Evolutionary conservation across 2,888 invertebrate genomes (phyloP).

Genomic region (Byasa hedistus): DNA sequence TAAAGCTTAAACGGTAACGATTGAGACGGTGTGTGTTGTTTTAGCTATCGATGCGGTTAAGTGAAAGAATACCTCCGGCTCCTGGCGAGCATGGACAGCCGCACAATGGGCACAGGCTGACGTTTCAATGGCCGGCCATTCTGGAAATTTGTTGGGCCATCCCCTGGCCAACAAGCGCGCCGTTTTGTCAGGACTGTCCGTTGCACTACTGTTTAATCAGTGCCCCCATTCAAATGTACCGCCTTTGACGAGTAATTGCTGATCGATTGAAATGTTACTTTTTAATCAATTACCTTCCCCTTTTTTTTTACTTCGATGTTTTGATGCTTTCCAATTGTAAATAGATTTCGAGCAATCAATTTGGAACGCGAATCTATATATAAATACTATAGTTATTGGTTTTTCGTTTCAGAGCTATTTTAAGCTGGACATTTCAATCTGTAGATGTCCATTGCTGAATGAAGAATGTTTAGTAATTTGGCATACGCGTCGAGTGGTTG

Average conservation of each 20-base stretch:
- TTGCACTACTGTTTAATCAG: slow-evolving; percentile 72
- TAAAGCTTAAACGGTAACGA: slow-evolving; percentile 7
- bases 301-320: neutral
- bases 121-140: slow-evolving; percentile 72
- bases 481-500: too few species aligned
- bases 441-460: too few species aligned
- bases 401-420: too few species aligned
- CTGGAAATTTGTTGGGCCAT: slow-evolving; percentile 70
- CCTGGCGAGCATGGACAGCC: slow-evolving; percentile 44
- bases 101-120: slow-evolving; percentile 65
- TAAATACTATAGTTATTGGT: too few species aligned
- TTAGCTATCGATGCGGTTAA: slow-evolving; percentile 21
- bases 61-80: slow-evolving; percentile 18
- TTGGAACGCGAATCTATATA: too few species aligned
- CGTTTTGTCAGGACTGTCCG: slow-evolving; percentile 77
- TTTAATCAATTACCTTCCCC: slow-evolving; percentile 29
- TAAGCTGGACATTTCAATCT: too few species aligned
- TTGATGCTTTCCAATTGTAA: neutral
- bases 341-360: too few species aligned
- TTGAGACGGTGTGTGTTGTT: slow-evolving; percentile 20
- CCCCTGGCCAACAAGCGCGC: slow-evolving; percentile 47
- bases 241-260: slow-evolving; percentile 77
- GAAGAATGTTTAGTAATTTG: too few species aligned
- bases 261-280: slow-evolving; percentile 68
- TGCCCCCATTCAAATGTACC: slow-evolving; percentile 74